Evolutionary conservation across 2,888 invertebrate species (phyloP).

Genomic region (Chrysomela aeneicollis): DNA sequence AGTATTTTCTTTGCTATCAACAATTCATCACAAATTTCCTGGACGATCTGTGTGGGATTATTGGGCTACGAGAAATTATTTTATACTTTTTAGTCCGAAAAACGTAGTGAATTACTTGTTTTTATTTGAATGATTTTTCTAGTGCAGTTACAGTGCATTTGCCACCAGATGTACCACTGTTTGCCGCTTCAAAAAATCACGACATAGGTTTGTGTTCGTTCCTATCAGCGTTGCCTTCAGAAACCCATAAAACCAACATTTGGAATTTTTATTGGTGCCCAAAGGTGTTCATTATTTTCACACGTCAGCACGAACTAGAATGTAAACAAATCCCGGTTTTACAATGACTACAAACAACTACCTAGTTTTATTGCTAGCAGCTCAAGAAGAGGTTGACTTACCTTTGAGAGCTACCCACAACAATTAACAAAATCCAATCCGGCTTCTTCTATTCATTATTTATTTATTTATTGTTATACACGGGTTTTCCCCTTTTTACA

Average conservation of each 20-base stretch:
- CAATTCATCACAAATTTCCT: no score
- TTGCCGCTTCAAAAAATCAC: no score
- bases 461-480: no score
- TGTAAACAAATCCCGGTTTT: constrained; percentile 32
- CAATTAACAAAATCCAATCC: neutral
- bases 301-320: constrained; percentile 24
- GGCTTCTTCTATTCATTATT: neutral
- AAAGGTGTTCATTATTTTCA: constrained; percentile 26
- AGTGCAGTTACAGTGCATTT: no score
- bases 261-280: constrained; percentile 4
- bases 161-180: no score
- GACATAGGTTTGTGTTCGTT: neutral
- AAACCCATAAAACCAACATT: constrained; percentile 1
- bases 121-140: no score
- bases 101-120: no score
- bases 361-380: constrained; percentile 19
- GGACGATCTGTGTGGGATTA: no score
- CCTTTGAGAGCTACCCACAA: neutral
- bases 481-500: no score
- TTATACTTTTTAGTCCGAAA: no score
- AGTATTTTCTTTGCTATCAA: no score
- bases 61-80: no score
- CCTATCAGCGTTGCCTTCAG: neutral
- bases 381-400: neutral
- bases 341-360: constrained; percentile 20